phyloP scores from a whole-genome alignment of 2,113 vertebrate genomes.

The Psophia crepitans region DNA sequence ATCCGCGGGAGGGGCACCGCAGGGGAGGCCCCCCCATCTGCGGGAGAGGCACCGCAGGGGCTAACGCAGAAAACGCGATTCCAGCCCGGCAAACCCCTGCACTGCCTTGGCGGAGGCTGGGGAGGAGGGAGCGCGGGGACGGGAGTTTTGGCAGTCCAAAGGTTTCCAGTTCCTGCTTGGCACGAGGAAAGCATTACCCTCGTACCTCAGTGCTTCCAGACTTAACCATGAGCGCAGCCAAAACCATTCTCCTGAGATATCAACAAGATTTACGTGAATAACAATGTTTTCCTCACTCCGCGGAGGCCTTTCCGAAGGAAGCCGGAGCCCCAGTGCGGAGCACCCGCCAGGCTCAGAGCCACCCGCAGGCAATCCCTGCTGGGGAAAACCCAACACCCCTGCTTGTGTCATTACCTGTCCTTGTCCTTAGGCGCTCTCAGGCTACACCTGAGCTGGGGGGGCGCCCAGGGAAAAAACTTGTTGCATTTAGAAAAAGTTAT shows the following conservation, averaged over 20 bases:
- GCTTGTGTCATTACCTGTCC: not conserved
- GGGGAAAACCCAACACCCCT: not conserved
- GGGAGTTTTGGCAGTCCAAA: not conserved
- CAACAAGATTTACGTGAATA: slow-evolving; percentile 11
- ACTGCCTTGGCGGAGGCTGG: not conserved
- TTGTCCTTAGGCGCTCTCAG: not conserved
- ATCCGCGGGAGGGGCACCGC: fast-evolving
- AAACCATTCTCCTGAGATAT: not conserved
- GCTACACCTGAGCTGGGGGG: not conserved
- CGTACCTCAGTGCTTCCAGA: not conserved
- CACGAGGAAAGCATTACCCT: not conserved
- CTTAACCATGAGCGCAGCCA: not conserved
- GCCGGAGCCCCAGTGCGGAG: not conserved
- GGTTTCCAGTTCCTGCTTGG: not conserved
- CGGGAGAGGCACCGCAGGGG: too few relatives aligned
- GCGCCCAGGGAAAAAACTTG: not conserved
- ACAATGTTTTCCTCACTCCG: not conserved
- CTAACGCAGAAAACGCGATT: not conserved
- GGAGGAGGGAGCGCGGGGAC: not conserved
- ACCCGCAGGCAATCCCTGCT: not conserved
- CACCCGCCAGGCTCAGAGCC: slow-evolving; percentile 44
- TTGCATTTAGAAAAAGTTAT: not conserved
- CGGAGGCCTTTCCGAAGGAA: not conserved
- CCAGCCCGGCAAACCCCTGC: not conserved
- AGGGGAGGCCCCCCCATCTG: fast-evolving